These are phyloP conservation scores for Diadophis punctatus DNA, from an alignment of 2,113 vertebrate species.

Conservation along the genomic window DNA sequence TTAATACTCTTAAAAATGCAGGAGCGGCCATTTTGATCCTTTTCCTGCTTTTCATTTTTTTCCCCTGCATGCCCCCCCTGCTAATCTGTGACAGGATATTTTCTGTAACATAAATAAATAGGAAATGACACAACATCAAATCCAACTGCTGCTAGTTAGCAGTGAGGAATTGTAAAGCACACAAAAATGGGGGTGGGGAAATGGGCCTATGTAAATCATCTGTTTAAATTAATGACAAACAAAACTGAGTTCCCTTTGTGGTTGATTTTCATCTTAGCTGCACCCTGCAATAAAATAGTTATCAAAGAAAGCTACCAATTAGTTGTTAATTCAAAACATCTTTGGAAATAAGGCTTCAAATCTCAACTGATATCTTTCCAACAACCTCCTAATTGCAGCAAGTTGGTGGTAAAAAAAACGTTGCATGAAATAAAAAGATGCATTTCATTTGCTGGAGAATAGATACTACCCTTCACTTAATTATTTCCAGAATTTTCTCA, in stretches of 20 bases:
- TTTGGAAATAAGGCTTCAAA: slow-evolving; percentile 60
- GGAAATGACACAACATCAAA: slow-evolving; percentile 24
- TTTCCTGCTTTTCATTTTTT: slow-evolving; percentile 2
- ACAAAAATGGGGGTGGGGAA: slow-evolving; percentile 24
- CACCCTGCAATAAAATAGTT: slow-evolving; percentile 67
- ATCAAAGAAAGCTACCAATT: slow-evolving; percentile 71
- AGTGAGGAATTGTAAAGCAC: slow-evolving; percentile 35
- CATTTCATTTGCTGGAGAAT: slow-evolving; percentile 58
- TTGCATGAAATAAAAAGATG: slow-evolving; percentile 54
- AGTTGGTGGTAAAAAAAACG: slow-evolving; percentile 62
- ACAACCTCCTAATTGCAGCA: slow-evolving; percentile 67
- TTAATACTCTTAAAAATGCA: not conserved
- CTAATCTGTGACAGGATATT: slow-evolving; percentile 18
- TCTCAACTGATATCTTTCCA: slow-evolving; percentile 69
- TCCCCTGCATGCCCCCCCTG: not conserved
- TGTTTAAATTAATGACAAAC: slow-evolving; percentile 65
- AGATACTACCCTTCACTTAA: slow-evolving; percentile 60
- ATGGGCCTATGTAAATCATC: slow-evolving; percentile 56
- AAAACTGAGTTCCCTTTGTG: slow-evolving; percentile 67
- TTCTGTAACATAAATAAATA: slow-evolving; percentile 37
- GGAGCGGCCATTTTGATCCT: not conserved
- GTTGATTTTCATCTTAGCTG: slow-evolving; percentile 64
- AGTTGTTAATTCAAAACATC: slow-evolving; percentile 70
- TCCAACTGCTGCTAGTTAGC: slow-evolving; percentile 40
- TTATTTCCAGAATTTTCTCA: slow-evolving; percentile 64